These are phyloP conservation scores for Thymelicus sylvestris DNA, from an alignment of 2,888 invertebrate genomes.

Conservation along the genomic window DNA sequence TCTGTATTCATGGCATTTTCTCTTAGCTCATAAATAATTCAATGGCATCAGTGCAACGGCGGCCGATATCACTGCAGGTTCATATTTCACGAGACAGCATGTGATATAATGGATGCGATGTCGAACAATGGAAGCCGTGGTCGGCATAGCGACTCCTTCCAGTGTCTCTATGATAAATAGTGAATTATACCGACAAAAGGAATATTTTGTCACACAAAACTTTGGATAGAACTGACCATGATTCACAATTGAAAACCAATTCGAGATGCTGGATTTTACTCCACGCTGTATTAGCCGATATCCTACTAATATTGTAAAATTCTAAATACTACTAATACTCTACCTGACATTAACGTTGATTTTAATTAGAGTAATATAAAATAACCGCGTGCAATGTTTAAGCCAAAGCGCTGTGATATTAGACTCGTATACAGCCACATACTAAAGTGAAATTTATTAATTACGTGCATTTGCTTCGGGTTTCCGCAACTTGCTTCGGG, in stretches of 20 bases:
- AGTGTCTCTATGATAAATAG: conserved; percentile 9
- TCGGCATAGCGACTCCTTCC: conserved; percentile 48
- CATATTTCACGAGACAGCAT: conserved; percentile 71
- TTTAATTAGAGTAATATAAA: no score
- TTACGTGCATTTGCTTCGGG: conserved; percentile 29
- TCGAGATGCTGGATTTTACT: not conserved
- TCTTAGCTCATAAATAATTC: conserved; percentile 66
- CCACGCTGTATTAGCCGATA: no score
- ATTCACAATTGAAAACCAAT: no score
- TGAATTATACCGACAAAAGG: conserved; percentile 1
- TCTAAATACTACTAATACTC: no score
- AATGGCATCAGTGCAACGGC: conserved; percentile 50
- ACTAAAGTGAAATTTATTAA: conserved; percentile 28
- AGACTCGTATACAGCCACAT: conserved; percentile 13
- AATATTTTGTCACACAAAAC: not conserved
- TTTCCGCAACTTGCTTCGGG: conserved; percentile 9
- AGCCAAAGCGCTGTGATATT: conserved; percentile 7
- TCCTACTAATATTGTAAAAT: no score
- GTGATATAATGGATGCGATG: conserved; percentile 39
- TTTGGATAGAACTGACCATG: not conserved
- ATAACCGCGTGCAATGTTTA: not conserved
- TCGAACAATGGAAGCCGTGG: conserved; percentile 13
- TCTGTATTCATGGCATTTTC: conserved; percentile 47
- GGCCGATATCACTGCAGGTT: conserved; percentile 66
- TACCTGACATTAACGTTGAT: no score